Conservation (phyloP, 2,888 invertebrate genomes). For the Ypsolopha sequella region DNA sequence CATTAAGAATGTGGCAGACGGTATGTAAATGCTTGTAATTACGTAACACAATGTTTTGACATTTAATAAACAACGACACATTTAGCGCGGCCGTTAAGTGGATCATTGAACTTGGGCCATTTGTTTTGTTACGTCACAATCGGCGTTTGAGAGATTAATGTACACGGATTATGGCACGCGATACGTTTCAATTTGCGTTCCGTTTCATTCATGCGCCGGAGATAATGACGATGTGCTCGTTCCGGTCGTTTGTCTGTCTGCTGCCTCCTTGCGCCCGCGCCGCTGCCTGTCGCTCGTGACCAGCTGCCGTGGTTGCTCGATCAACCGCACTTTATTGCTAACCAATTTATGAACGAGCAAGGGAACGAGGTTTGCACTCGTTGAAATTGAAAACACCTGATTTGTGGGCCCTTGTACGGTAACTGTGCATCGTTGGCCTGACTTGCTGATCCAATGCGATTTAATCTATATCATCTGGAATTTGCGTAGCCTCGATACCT, state of each 20-base stretch:
- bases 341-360: background rate
- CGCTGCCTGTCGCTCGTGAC: constrained; percentile 24
- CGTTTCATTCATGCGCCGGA: constrained; percentile 63
- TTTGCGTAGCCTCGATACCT: no score
- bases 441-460: no score
- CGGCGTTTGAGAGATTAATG: constrained; percentile 69
- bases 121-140: constrained; percentile 63
- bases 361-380: background rate
- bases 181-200: constrained; percentile 69
- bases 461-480: no score
- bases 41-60: constrained; percentile 64
- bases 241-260: constrained; percentile 51
- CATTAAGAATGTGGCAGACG: constrained; percentile 29
- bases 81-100: constrained; percentile 65
- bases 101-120: constrained; percentile 70
- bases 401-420: background rate
- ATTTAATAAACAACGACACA: constrained; percentile 61
- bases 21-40: constrained; percentile 48
- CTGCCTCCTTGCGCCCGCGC: constrained; percentile 9
- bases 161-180: constrained; percentile 69
- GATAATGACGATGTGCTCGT: constrained; percentile 58
- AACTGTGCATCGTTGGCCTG: background rate
- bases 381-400: constrained; percentile 1
- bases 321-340: background rate
- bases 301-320: background rate